phyloP scores from a whole-genome alignment of 2,113 vertebrate genomes.

The Vireo altiloquus region DNA sequence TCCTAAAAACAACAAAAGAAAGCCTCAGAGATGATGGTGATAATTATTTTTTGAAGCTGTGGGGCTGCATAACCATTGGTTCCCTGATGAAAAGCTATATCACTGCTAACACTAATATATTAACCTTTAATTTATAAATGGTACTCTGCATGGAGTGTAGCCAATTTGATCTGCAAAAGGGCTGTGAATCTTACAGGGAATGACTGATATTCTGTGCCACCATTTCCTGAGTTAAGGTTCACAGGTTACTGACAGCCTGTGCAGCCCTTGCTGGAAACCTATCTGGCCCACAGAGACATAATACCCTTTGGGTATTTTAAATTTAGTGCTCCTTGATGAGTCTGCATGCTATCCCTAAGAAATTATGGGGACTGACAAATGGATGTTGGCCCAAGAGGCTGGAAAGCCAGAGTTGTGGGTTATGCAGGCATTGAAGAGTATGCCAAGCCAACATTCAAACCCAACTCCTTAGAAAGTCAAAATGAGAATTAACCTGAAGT shows the following conservation, averaged over 20 bases:
- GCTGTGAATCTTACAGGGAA: slow-evolving; percentile 1
- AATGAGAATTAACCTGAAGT: background rate
- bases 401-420: background rate
- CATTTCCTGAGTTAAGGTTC: background rate
- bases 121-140: slow-evolving; percentile 50
- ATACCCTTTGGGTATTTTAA: background rate
- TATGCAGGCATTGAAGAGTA: background rate
- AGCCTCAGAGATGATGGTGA: background rate
- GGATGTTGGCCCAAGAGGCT: background rate
- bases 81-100: slow-evolving; percentile 4
- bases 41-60: slow-evolving; percentile 24
- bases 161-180: slow-evolving; percentile 33
- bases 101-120: slow-evolving; percentile 19
- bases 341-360: background rate
- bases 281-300: background rate
- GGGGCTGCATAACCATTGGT: background rate
- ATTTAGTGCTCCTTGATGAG: background rate
- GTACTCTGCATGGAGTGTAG: background rate
- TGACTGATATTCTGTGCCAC: background rate
- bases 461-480: background rate
- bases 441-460: background rate
- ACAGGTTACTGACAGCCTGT: background rate
- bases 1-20: background rate
- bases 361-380: background rate
- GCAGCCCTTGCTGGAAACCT: background rate